Evolutionary conservation across 2,888 invertebrate species (phyloP).

Genomic region (Diabrotica balteata): DNA sequence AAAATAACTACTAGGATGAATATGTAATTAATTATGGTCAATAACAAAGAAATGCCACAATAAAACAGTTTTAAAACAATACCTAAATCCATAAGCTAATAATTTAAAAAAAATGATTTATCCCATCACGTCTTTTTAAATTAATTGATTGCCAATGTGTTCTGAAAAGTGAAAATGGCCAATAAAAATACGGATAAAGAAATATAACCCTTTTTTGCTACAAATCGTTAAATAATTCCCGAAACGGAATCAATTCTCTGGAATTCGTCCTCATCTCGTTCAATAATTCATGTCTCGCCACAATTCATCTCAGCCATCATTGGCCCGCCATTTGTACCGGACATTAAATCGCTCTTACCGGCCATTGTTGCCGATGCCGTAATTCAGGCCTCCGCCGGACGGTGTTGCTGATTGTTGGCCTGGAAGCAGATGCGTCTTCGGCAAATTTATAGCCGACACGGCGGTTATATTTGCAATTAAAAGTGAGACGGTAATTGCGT

Average conservation of each 20-base stretch:
- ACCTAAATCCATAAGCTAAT: too few relatives aligned
- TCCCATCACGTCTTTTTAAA: too few relatives aligned
- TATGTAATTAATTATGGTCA: too few relatives aligned
- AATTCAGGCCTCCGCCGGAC: constrained; percentile 12
- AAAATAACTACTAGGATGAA: too few relatives aligned
- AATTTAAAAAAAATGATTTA: too few relatives aligned
- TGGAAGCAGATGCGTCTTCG: constrained; percentile 22
- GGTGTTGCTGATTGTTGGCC: constrained; percentile 24
- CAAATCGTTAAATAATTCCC: constrained; percentile 7
- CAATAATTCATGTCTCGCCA: constrained; percentile 18
- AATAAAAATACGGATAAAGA: too few relatives aligned
- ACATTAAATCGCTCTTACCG: constrained; percentile 25
- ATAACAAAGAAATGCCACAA: too few relatives aligned
- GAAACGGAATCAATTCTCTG: constrained; percentile 1
- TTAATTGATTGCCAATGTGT: too few relatives aligned
- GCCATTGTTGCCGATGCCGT: constrained; percentile 17
- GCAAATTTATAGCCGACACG: constrained; percentile 13
- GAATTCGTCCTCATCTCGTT: constrained; percentile 5
- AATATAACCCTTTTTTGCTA: too few relatives aligned
- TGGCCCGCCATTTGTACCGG: constrained; percentile 22
- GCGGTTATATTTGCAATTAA: constrained; percentile 15
- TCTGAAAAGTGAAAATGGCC: too few relatives aligned
- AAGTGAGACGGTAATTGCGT: constrained; percentile 9
- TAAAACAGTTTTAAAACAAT: too few relatives aligned
- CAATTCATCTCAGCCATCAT: constrained; percentile 17